Evolutionary conservation across 2,797 vertebrate species (phyloP).

Genomic region (Poecilia gillii): DNA sequence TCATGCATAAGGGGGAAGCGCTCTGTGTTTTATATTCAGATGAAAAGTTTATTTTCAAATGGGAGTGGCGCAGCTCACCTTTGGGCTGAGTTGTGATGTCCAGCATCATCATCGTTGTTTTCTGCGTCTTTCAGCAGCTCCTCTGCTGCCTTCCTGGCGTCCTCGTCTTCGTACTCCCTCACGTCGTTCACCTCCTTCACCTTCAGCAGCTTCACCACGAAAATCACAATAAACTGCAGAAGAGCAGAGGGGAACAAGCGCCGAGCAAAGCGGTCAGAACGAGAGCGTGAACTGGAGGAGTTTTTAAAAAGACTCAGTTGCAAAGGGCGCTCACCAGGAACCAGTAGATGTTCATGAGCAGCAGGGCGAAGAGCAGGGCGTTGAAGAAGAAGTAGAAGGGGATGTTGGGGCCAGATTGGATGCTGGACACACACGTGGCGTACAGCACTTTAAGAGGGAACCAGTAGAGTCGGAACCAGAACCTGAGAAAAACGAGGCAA

Average conservation of each 20-base stretch:
- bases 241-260: neutral
- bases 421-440: constrained; percentile 89
- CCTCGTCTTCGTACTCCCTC: constrained; percentile 90
- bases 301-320: neutral
- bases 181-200: constrained; percentile 91
- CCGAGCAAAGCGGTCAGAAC: neutral
- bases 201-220: constrained; percentile 92
- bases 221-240: constrained; percentile 90
- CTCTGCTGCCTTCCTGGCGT: constrained; percentile 55
- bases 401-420: constrained; percentile 87
- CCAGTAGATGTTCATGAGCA: constrained; percentile 98
- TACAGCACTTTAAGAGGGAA: constrained; percentile 97
- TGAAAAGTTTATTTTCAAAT: neutral
- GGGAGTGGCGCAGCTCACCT: constrained; percentile 74
- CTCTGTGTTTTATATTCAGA: neutral
- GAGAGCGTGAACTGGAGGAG: neutral
- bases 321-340: constrained; percentile 88
- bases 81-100: constrained; percentile 74
- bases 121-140: constrained; percentile 34
- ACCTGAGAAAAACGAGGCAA: constrained; percentile 78
- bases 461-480: constrained; percentile 99
- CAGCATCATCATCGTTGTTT: constrained; percentile 62
- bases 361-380: constrained; percentile 86
- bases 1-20: neutral
- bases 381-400: constrained; percentile 99